Conservation (phyloP, 1,140 invertebrate genomes). For the Saccostrea cuccullata region DNA sequence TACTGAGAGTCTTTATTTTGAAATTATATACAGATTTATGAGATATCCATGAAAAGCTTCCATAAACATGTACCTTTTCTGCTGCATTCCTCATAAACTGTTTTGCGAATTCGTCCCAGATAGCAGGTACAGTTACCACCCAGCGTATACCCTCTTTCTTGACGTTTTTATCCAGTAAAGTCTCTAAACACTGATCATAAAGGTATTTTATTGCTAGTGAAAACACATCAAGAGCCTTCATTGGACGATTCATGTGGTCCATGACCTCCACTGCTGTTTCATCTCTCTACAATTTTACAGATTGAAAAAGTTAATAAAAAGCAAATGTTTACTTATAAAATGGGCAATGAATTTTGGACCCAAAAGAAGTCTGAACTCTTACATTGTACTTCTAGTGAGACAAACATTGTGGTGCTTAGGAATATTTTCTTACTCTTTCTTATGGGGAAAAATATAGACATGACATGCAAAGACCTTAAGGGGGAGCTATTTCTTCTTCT, state of each 20-base stretch:
- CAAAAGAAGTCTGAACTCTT: too few relatives aligned
- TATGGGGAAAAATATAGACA: too few relatives aligned
- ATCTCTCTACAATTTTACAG: neutral
- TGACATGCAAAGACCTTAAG: too few relatives aligned
- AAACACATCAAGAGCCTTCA: neutral
- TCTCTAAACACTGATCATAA: neutral
- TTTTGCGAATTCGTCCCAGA: conserved; percentile 1
- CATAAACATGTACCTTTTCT: neutral
- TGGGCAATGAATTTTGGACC: too few relatives aligned
- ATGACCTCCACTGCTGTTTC: neutral
- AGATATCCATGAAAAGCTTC: too few relatives aligned
- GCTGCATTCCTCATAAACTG: conserved; percentile 16
- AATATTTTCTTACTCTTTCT: too few relatives aligned
- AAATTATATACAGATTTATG: too few relatives aligned
- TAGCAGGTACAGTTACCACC: neutral
- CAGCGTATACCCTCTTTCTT: neutral
- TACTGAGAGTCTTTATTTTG: too few relatives aligned
- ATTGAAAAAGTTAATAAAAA: neutral
- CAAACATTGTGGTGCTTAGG: too few relatives aligned
- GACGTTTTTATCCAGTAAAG: neutral
- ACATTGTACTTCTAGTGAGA: too few relatives aligned
- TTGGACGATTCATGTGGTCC: neutral
- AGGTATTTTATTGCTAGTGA: neutral
- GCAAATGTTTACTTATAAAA: neutral
- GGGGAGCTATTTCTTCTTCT: too few relatives aligned